Evolutionary conservation across 2,113 vertebrate species (phyloP).

Genomic region (Poeciliopsis retropinna): DNA sequence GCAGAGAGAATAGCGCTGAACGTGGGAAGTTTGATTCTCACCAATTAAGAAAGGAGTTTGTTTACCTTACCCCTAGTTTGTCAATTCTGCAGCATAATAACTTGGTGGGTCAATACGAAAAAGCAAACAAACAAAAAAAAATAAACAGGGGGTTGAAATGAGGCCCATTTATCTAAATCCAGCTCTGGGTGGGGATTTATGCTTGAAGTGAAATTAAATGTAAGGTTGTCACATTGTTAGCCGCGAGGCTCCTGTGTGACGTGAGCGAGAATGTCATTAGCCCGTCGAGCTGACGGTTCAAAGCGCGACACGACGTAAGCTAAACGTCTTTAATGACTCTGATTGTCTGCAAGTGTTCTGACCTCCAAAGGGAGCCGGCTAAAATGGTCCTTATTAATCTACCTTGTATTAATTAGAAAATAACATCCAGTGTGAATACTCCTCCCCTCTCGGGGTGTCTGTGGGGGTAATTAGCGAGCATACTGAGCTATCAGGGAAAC

Average conservation of each 20-base stretch:
- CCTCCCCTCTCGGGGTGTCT: slow-evolving; percentile 27
- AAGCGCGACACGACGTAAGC: slow-evolving; percentile 3
- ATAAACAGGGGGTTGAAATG: neutral
- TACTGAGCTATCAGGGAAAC: slow-evolving; percentile 37
- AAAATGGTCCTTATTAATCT: slow-evolving; percentile 62
- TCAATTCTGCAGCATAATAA: slow-evolving; percentile 17
- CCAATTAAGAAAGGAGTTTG: slow-evolving; percentile 66
- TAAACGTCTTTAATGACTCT: slow-evolving; percentile 37
- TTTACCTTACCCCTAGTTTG: slow-evolving; percentile 51
- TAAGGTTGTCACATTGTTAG: slow-evolving; percentile 30
- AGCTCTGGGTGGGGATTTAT: slow-evolving; percentile 33
- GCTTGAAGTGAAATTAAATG: slow-evolving; percentile 44
- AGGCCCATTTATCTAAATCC: slow-evolving; percentile 51
- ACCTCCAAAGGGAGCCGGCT: slow-evolving; percentile 47
- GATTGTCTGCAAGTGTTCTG: slow-evolving; percentile 35
- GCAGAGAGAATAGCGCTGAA: slow-evolving; percentile 41
- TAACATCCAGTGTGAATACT: slow-evolving; percentile 33
- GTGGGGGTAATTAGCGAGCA: slow-evolving; percentile 67
- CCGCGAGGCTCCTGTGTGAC: slow-evolving; percentile 20
- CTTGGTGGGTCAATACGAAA: slow-evolving; percentile 29
- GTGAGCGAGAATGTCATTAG: slow-evolving; percentile 52
- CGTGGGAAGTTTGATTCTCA: slow-evolving; percentile 57
- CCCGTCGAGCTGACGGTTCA: slow-evolving; percentile 18
- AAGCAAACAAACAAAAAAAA: neutral
- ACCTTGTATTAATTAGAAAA: slow-evolving; percentile 74